These are phyloP conservation scores for human DNA, from an alignment of 2,113 vertebrate genomes.

Conservation along the genomic window DNA sequence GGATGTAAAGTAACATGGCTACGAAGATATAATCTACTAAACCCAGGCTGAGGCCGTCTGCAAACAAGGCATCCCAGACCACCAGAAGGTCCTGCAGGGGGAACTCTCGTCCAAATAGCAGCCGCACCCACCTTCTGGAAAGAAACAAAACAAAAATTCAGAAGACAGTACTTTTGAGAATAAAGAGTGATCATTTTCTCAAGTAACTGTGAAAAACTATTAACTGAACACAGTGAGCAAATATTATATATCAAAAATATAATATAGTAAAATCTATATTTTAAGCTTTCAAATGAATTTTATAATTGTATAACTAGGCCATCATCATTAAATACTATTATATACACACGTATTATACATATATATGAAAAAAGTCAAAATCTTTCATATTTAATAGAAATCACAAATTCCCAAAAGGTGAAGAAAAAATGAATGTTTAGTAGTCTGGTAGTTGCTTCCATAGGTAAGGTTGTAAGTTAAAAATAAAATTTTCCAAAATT, in stretches of 20 bases:
- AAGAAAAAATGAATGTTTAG: neutral
- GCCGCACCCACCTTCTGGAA: conserved; percentile 95
- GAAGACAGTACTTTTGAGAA: neutral
- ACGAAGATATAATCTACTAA: conserved; percentile 98
- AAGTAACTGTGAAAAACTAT: neutral
- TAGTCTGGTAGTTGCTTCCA: neutral
- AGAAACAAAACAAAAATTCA: conserved; percentile 23
- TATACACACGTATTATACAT: neutral
- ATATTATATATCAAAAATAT: neutral
- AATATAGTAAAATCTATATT: conserved; percentile 5
- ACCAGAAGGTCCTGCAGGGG: conserved; percentile 96
- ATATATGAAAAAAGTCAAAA: neutral
- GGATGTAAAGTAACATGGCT: conserved; percentile 98
- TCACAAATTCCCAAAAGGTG: neutral
- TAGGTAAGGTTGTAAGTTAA: neutral
- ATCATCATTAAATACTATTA: conserved; percentile 8
- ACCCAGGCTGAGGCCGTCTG: conserved; percentile 94
- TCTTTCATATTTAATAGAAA: neutral
- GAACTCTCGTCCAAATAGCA: conserved; percentile 97
- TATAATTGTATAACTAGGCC: neutral
- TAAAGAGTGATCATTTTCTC: conserved; percentile 13
- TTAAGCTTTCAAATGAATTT: conserved; percentile 31
- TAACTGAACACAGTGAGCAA: conserved; percentile 22
- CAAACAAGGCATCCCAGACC: conserved; percentile 97
- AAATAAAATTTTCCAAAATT: neutral